phyloP scores from a whole-genome alignment of 1,140 invertebrate species.

The Meloidogyne exigua region DNA sequence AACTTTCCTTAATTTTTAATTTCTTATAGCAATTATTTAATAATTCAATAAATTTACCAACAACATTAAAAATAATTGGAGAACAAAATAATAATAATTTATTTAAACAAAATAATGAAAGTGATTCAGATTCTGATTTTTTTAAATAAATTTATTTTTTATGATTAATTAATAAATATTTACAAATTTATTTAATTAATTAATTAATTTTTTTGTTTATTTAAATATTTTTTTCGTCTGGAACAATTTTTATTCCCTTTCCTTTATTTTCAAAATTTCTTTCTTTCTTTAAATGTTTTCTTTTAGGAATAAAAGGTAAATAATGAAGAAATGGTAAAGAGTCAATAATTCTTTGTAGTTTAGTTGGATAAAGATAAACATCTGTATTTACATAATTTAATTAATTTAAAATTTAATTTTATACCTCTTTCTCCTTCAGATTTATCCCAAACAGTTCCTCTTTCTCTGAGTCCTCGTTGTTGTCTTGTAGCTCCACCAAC shows the following conservation, averaged over 20 bases:
- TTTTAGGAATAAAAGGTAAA: constrained; percentile 48
- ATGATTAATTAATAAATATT: too few species aligned
- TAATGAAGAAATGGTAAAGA: constrained; percentile 36
- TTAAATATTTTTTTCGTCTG: background rate
- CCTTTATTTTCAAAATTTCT: background rate
- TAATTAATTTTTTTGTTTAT: background rate
- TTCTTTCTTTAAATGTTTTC: constrained; percentile 24
- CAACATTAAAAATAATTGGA: background rate
- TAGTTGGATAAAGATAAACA: constrained; percentile 49
- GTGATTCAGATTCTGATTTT: background rate
- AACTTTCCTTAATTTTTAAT: too few species aligned
- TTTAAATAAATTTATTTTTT: background rate
- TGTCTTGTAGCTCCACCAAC: constrained; percentile 56
- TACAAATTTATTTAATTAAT: too few species aligned
- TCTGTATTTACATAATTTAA: constrained; percentile 24
- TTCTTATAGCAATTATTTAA: background rate
- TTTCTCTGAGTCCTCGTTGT: constrained; percentile 51
- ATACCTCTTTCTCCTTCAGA: constrained; percentile 17
- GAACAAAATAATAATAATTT: background rate
- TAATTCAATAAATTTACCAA: background rate
- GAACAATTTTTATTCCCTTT: background rate
- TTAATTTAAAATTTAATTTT: background rate
- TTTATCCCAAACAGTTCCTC: constrained; percentile 21
- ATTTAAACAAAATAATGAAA: background rate
- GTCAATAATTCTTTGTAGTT: constrained; percentile 41